These are phyloP conservation scores for Stomatorhinus walkeri DNA, from an alignment of 2,797 vertebrate species.

Conservation along the genomic window DNA sequence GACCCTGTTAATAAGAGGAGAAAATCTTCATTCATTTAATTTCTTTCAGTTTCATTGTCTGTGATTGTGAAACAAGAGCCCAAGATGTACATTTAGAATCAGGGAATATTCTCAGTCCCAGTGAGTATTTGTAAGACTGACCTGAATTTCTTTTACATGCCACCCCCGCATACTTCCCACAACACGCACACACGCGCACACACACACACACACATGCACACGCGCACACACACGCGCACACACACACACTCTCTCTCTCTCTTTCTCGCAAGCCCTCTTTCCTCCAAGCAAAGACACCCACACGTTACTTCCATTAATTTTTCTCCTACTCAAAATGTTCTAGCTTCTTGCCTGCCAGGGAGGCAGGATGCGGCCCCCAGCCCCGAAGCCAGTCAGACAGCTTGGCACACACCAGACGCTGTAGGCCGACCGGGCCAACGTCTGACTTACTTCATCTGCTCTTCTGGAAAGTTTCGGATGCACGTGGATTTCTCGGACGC, in stretches of 20 bases:
- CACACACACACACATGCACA: conserved; percentile 17
- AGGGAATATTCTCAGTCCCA: conserved; percentile 14
- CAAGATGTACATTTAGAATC: not conserved
- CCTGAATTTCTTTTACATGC: conserved; percentile 16
- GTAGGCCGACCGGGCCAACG: conserved; percentile 59
- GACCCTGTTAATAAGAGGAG: not conserved
- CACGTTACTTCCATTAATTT: conserved; percentile 37
- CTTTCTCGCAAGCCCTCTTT: conserved; percentile 36
- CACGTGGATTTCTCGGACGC: conserved; percentile 34
- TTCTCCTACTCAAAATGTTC: conserved; percentile 58
- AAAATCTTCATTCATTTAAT: not conserved
- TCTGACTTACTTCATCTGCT: conserved; percentile 64
- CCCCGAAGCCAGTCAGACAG: conserved; percentile 72
- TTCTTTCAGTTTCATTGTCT: not conserved
- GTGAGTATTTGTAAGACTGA: conserved; percentile 11
- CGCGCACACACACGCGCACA: conserved; percentile 15
- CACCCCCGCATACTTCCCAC: conserved; percentile 19
- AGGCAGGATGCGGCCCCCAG: conserved; percentile 66
- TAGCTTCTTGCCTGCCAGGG: conserved; percentile 68
- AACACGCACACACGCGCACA: conserved; percentile 21
- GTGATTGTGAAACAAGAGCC: not conserved
- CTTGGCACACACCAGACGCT: conserved; percentile 65
- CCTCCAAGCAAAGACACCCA: conserved; percentile 23
- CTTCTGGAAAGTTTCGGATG: conserved; percentile 61
- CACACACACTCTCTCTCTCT: conserved; percentile 10